These are phyloP conservation scores for Myotis vivesi DNA, from an alignment of 2,797 vertebrate species.

Conservation along the genomic window DNA sequence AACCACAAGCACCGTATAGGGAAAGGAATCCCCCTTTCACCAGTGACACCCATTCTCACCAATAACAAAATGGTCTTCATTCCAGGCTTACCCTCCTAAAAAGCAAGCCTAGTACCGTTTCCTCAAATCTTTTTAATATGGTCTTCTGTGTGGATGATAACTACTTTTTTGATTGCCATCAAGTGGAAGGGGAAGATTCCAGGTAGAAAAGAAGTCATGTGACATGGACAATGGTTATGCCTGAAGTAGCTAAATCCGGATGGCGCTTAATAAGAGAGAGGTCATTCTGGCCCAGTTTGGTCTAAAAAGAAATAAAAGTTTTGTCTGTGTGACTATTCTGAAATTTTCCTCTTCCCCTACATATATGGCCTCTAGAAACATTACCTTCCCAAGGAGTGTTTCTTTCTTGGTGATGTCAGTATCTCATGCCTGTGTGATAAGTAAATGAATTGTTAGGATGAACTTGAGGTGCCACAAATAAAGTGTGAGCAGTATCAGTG, in stretches of 20 bases:
- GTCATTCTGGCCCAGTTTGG: background rate
- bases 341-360: background rate
- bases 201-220: background rate
- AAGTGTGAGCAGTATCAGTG: conserved; percentile 23
- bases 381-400: background rate
- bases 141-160: background rate
- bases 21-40: no score
- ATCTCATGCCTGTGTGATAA: background rate
- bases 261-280: background rate
- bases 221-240: background rate
- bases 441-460: conserved; percentile 20
- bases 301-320: background rate
- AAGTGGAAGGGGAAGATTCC: background rate
- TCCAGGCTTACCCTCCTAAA: background rate
- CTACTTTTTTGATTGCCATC: background rate
- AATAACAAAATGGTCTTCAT: background rate
- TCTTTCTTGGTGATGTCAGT: background rate
- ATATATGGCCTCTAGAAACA: background rate
- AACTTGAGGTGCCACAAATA: conserved; percentile 1
- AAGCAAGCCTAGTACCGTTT: background rate
- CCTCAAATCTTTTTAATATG: background rate
- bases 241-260: background rate
- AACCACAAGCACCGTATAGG: no score
- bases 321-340: background rate
- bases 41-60: no score